Percentiles rank a stretch among this genome's conserved stretches.
Evolutionary conservation across 2,113 vertebrate genomes (phyloP).

Genomic region (Mastomys coucha): DNA sequence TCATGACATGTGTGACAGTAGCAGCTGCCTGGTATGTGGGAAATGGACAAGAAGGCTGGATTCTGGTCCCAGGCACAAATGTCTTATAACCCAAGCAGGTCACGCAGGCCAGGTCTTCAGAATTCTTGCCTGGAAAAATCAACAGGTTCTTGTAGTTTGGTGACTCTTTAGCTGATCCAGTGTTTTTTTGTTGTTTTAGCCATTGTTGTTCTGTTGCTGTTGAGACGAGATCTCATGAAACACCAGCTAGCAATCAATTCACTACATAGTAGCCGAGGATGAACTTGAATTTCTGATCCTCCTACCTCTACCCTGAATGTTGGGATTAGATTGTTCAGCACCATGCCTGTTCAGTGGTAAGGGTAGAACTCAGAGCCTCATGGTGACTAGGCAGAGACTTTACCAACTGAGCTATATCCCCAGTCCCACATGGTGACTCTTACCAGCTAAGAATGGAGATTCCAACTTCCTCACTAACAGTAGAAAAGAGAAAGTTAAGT

Average conservation of each 20-base stretch:
- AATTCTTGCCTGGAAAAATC: not conserved
- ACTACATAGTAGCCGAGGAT: not conserved
- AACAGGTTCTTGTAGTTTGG: not conserved
- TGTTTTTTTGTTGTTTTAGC: not conserved
- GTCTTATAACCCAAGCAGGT: not conserved
- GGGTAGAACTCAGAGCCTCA: not conserved
- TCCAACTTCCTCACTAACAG: not conserved
- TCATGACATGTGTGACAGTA: not conserved
- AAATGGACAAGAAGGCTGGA: not conserved
- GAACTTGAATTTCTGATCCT: not conserved
- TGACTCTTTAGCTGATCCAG: not conserved
- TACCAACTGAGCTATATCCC: not conserved
- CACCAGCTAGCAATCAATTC: not conserved
- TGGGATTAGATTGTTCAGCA: not conserved
- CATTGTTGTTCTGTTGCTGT: not conserved
- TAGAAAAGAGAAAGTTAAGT: not conserved
- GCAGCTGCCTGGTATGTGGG: not conserved
- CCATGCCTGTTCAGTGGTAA: not conserved
- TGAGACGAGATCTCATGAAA: not conserved
- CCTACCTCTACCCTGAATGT: not conserved
- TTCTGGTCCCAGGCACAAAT: not conserved
- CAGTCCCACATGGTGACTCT: not conserved
- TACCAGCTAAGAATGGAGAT: not conserved
- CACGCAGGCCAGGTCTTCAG: not conserved
- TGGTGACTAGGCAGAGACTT: not conserved